phyloP scores from a whole-genome alignment of 2,113 vertebrate species.

The Brachirus orientalis region DNA sequence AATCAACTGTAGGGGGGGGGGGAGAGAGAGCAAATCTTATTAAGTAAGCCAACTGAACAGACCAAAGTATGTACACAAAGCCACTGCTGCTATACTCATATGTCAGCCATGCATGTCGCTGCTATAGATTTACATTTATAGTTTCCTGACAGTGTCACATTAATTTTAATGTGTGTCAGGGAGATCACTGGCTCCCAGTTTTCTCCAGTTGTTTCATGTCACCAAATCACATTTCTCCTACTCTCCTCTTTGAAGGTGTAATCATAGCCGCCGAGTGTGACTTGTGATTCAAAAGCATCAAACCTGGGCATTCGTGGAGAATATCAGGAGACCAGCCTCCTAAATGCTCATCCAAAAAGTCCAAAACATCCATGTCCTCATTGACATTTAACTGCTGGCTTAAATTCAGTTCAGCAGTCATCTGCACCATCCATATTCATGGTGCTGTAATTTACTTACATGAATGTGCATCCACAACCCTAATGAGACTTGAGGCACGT shows the following conservation, averaged over 20 bases:
- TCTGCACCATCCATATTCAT: constrained; percentile 69
- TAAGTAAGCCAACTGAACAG: constrained; percentile 35
- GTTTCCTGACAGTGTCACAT: constrained; percentile 45
- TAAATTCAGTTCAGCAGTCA: constrained; percentile 69
- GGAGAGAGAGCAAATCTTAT: constrained; percentile 53
- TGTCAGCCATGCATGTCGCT: constrained; percentile 26
- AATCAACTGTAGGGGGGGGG: constrained; percentile 38
- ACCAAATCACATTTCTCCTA: constrained; percentile 41
- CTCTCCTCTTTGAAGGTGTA: constrained; percentile 34
- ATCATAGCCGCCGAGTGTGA: constrained; percentile 28
- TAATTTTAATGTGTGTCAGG: constrained; percentile 42
- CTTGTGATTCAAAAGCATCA: constrained; percentile 27
- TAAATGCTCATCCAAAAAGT: constrained; percentile 66
- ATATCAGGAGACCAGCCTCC: constrained; percentile 32
- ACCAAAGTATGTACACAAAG: constrained; percentile 40
- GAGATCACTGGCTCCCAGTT: constrained; percentile 17
- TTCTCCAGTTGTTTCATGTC: constrained; percentile 38
- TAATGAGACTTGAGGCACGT: constrained; percentile 38
- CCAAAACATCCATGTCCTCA: constrained; percentile 63
- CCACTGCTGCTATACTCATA: constrained; percentile 6
- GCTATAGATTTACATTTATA: constrained; percentile 51
- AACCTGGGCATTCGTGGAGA: constrained; percentile 24
- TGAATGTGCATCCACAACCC: constrained; percentile 57
- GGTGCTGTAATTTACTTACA: constrained; percentile 60
- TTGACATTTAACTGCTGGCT: constrained; percentile 69